Base-by-base conservation (phyloP, 2,797 vertebrate genomes). In the Sparidentex hasta region DNA sequence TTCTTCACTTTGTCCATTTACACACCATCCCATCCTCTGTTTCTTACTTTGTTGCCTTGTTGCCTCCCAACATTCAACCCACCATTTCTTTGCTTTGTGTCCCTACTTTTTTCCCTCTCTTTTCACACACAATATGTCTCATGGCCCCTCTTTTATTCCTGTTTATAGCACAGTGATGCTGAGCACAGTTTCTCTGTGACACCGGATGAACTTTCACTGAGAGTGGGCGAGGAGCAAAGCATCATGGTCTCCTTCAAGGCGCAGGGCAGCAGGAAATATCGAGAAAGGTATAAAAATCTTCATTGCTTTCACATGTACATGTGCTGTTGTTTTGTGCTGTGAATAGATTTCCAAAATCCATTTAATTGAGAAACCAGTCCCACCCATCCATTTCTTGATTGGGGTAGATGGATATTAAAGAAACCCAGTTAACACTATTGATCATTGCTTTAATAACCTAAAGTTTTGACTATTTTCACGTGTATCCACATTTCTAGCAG, bases 201-300 rank as follows among this genome's bases (percentile, higher is more conserved):
- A 7, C 97, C 98, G 43, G 93, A 96, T 16, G 93, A 95, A 77
- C 93, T 99, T 2, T 92, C 92, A 12, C 95, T 99, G 71, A 90
- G 74, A 85, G 95, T 96, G 58, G 97, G 95, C 87, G 97, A 99
- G 89, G 96, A 98, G 73, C 90, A 79, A 68, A 81, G 92, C 79
- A 90, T 98, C 29, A 77, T 82, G 27, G 88, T 99, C 62, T 93
- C 93, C 11, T 99, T 97, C 92, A 94, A 88, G 84, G 95, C 97
- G 21, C 92, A 94, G 74, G 89, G 74, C 6, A 3, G 71, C 66
- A 91, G 74, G 11, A 63, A 74, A 81, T 78, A 33, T 86, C 91
- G 86, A 87, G 94, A 97, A 90, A 97, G 97, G 98, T 98, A 95
- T 20, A 18, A 18, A 68, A 6, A 12, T 2, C 51, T 1, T 1